phyloP scores from a whole-genome alignment of 2,888 invertebrate genomes.

The Smittia aterrima region DNA sequence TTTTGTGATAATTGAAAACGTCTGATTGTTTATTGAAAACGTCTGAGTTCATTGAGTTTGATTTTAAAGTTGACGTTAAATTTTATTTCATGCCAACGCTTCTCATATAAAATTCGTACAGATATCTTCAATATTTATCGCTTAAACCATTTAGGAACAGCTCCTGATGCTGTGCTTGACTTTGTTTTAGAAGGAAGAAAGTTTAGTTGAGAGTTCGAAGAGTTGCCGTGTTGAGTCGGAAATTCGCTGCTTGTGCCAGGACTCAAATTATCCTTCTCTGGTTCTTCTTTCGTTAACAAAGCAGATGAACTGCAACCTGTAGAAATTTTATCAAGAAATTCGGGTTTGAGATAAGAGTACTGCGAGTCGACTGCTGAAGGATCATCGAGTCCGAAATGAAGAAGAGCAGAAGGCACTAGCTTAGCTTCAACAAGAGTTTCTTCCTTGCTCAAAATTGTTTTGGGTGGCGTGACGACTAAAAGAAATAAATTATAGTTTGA shows the following conservation, averaged over 20 bases:
- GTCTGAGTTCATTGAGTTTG: no score
- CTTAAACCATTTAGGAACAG: slow-evolving; percentile 58
- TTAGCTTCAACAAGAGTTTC: slow-evolving; percentile 68
- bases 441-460: slow-evolving; percentile 62
- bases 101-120: no score
- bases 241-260: background rate
- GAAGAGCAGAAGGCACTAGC: slow-evolving; percentile 74
- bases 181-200: background rate
- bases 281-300: no score
- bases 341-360: slow-evolving; percentile 58
- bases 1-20: no score
- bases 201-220: background rate
- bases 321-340: slow-evolving; percentile 62
- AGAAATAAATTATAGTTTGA: slow-evolving; percentile 44
- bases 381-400: slow-evolving; percentile 64
- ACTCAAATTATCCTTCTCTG: no score
- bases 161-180: slow-evolving; percentile 49
- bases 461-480: slow-evolving; percentile 82
- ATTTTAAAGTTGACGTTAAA: no score
- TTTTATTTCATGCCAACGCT: no score
- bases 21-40: no score
- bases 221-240: background rate
- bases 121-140: no score
- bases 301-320: slow-evolving; percentile 52
- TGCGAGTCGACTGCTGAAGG: slow-evolving; percentile 46